Base-by-base conservation (phyloP, 2,888 invertebrate species). In the Pocota personata region DNA sequence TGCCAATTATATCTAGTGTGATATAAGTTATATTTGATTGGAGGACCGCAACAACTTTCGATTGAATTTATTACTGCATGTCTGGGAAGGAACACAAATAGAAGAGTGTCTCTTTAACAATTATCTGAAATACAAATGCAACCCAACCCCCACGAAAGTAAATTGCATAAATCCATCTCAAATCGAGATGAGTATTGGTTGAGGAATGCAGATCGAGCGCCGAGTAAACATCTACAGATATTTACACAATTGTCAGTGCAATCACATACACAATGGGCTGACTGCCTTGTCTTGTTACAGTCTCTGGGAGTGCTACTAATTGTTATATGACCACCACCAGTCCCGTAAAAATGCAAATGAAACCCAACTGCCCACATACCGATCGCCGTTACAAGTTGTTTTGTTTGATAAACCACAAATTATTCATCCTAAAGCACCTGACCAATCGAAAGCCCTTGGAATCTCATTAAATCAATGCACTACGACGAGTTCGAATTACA, bases 291-390 rank as follows among this genome's bases (percentile, higher is more conserved):
- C 30, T 62, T 46, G 16, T 62, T 62, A 35, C 14, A n/a, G 46
- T 0, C 10, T 3, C 7, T 27, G 66, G 16, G 35, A 48, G 21
- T 73, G 64, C 35, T 64, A 35, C n/a, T 50, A 24, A 43, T 40
- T 58, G 58, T 27, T 58, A 30, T 12, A 67, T 37, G 76, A 58
- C 40, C 50, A 48, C 14, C 7, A 58, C 21, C 37, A 12, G 37
- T 77, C 58, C 32, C 19, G 35, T 60, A 50, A 7, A 77, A 75
- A 64, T 64, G 40, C 55, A 75, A 75, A 75, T 52, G 30, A 64
- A 55, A 24, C 7, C 40, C 0, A 32, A 16, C 64, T 55, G n/a
- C 75, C 55, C 55, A 75, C 55, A 24, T n/a, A 43, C 1, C 40
- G 32, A 32, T 21, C 24, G 8, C 32, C 35, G 35, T 32, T 52